These are phyloP conservation scores for Leptodirus hochenwartii DNA, from an alignment of 2,888 invertebrate genomes.

Conservation along the genomic window DNA sequence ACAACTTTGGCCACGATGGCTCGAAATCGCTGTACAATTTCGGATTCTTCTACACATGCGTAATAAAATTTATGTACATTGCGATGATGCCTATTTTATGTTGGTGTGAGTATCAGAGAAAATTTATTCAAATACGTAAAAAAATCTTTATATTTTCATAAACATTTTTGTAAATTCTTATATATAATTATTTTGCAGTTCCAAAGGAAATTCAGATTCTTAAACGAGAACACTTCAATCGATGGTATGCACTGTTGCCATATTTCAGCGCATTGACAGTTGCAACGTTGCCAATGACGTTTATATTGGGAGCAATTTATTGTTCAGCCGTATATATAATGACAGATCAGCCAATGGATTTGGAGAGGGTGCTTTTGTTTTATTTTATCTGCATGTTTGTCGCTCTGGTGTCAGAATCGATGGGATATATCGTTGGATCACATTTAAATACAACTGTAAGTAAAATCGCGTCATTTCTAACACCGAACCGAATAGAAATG, in stretches of 20 bases:
- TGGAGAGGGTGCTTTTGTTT: slow-evolving; percentile 46
- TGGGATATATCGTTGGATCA: slow-evolving; percentile 58
- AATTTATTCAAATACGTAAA: not conserved
- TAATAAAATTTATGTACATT: slow-evolving; percentile 62
- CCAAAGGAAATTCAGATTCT: slow-evolving; percentile 59
- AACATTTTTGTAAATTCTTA: slow-evolving; percentile 2
- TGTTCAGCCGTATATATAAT: slow-evolving; percentile 51
- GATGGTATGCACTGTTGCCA: slow-evolving; percentile 65
- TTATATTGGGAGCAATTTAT: slow-evolving; percentile 48
- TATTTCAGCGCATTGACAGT: slow-evolving; percentile 59
- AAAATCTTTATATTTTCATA: not conserved
- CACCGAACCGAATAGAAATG: not conserved
- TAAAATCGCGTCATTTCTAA: slow-evolving; percentile 17
- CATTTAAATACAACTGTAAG: slow-evolving; percentile 59
- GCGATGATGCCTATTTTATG: slow-evolving; percentile 68
- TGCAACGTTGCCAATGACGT: slow-evolving; percentile 53
- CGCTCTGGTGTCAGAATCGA: slow-evolving; percentile 58
- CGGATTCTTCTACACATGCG: slow-evolving; percentile 63
- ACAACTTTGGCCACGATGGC: slow-evolving; percentile 59
- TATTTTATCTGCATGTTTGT: slow-evolving; percentile 50
- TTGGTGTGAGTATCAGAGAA: slow-evolving; percentile 46
- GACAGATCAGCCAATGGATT: slow-evolving; percentile 60
- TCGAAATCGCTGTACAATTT: slow-evolving; percentile 71
- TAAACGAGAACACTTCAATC: slow-evolving; percentile 69
- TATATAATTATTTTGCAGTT: slow-evolving; percentile 34